Evolutionary conservation across 1,140 invertebrate species (phyloP).

Genomic region (Pogonognathellus flavescens): DNA sequence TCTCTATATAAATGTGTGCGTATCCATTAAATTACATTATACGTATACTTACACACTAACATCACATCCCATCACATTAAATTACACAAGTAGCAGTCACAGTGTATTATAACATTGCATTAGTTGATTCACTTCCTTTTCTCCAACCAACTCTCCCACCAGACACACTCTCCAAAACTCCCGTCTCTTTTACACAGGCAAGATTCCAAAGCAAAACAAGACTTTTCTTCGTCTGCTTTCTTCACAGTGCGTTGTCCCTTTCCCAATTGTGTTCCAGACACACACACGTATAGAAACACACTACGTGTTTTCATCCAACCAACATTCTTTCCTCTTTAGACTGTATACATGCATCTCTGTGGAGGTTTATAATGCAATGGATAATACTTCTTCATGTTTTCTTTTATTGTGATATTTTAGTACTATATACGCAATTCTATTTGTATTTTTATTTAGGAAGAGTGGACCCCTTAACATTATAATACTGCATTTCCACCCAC

Average conservation of each 20-base stretch:
- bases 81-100: constrained; percentile 25
- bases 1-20: neutral
- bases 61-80: constrained; percentile 48
- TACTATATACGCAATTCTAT: too few species aligned
- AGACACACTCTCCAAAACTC: neutral
- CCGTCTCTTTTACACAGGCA: neutral
- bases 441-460: too few species aligned
- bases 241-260: neutral
- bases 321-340: neutral
- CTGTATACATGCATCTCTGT: neutral
- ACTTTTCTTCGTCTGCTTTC: neutral
- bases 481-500: neutral
- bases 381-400: neutral
- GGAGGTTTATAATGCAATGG: neutral
- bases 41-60: constrained; percentile 25
- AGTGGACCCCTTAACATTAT: constrained; percentile 1
- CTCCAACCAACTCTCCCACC: neutral
- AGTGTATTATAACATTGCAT: constrained; percentile 40
- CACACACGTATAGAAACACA: too few species aligned
- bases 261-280: neutral
- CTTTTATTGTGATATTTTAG: too few species aligned
- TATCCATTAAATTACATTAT: constrained; percentile 18
- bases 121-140: constrained; percentile 28
- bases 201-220: neutral
- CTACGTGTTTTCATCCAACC: too few species aligned